phyloP scores from a whole-genome alignment of 92 coral and sea anemone species.

The Diadumene lineata region DNA sequence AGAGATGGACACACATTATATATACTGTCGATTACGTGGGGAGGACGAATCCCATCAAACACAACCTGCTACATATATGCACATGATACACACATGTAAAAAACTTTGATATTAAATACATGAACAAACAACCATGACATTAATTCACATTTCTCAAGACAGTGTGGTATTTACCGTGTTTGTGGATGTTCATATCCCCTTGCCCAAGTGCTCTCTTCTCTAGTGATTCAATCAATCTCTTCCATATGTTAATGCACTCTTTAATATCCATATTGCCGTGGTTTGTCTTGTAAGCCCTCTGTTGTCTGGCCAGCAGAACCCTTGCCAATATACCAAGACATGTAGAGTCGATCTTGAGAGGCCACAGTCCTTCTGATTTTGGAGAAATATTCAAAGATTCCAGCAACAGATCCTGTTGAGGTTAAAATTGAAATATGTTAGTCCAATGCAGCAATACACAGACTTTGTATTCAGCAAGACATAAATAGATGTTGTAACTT shows the following conservation, averaged over 20 bases:
- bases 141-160: no score
- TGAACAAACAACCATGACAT: no score
- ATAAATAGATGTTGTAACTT: background rate
- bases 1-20: no score
- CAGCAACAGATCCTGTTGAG: slow-evolving; percentile 62
- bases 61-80: no score
- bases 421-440: background rate
- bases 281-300: slow-evolving; percentile 47
- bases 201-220: slow-evolving; percentile 55
- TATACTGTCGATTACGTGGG: no score
- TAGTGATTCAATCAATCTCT: slow-evolving; percentile 71
- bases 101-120: no score
- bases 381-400: slow-evolving; percentile 76
- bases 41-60: no score
- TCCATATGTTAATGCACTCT: slow-evolving; percentile 83
- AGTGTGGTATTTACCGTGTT: slow-evolving; percentile 19
- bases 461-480: background rate
- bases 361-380: slow-evolving; percentile 70
- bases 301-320: slow-evolving; percentile 83
- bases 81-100: no score
- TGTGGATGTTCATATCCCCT: background rate
- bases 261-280: slow-evolving; percentile 65
- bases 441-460: background rate
- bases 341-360: slow-evolving; percentile 73
- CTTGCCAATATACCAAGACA: slow-evolving; percentile 89